Base-by-base conservation (phyloP, 1,140 invertebrate species). In the Trichonephila clavipes region DNA sequence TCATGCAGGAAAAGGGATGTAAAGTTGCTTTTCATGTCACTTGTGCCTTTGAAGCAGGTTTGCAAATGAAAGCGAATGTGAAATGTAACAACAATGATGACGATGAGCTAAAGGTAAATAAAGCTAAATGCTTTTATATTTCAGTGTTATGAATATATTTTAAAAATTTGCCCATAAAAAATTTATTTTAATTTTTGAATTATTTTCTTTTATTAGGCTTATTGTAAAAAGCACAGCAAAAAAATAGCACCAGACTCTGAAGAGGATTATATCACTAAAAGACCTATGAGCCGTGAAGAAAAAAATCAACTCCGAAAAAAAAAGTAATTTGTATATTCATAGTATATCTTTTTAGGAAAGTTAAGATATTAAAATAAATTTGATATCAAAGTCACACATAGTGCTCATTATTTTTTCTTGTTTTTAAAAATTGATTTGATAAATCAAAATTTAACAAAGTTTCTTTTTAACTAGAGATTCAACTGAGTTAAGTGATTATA, bases 1-100 rank as follows among this genome's bases (percentile, higher is more conserved):
- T 59, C n/a, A 24, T 85, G 24, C 24, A 93, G 92, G 92, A 93
- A 92, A 99, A 99, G 96, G 98, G 98, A 93, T 99, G 99, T 96
- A 99, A 99, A 96, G 99, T 98, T 83, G 98, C 99, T 8, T 99
- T 99, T 96, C 99, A 99, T 96, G 99, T 99, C 2, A 99, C 99
- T 44, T 99, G 99, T 96, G 99, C 98, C 95, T 99, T 99, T 96
- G 98, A 99, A 96, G 97, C 99, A 96, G 98, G 98, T 94, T 96
- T 99, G 72, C 98, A 99, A 96, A 99, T 99, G 99, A 98, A 94
- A 86, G 93, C 94, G n/a, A 72, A 92, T 51, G 86, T 94, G 4
- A 90, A 89, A 69, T 77, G 83, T 14, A 81, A 51, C 7, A 16
- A 61, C 59, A 81, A 82, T 72, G 90, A 95, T 59, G 90, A 93